phyloP scores from a whole-genome alignment of 2,888 invertebrate genomes.

The Kryphioiulus occultus region DNA sequence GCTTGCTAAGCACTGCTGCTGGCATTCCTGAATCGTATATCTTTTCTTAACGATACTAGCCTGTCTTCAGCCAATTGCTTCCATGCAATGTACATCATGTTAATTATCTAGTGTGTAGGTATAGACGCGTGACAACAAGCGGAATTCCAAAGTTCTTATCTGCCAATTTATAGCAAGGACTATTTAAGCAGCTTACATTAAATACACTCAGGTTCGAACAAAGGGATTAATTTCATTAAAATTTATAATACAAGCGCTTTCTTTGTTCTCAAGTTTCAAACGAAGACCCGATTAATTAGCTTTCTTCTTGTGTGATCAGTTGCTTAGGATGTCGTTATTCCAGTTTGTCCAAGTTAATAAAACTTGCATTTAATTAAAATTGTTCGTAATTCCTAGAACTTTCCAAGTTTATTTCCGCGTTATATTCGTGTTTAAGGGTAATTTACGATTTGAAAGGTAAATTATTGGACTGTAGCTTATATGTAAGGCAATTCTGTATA shows the following conservation, averaged over 20 bases:
- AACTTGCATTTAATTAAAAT: background rate
- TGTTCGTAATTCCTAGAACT: background rate
- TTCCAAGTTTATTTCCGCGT: too few species aligned
- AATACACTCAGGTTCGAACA: constrained; percentile 4
- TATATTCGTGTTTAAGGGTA: too few species aligned
- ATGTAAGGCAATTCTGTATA: too few species aligned
- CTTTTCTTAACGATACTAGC: background rate
- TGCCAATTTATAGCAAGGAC: background rate
- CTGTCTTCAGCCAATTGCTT: constrained; percentile 17
- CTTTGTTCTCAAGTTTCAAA: constrained; percentile 9
- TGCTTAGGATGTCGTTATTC: background rate
- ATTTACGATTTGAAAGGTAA: too few species aligned
- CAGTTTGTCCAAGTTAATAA: background rate
- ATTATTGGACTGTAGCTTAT: too few species aligned
- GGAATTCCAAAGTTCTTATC: background rate
- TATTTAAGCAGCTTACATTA: constrained; percentile 19
- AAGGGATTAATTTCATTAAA: constrained; percentile 10
- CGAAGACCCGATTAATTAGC: background rate
- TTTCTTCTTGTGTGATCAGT: background rate
- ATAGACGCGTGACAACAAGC: background rate
- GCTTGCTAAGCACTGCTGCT: background rate
- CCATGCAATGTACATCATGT: background rate
- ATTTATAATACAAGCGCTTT: constrained; percentile 10
- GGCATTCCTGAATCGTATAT: background rate
- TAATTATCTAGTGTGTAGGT: background rate